These are phyloP conservation scores for Aspidapion aeneum DNA, from an alignment of 2,888 invertebrate genomes.

Conservation along the genomic window DNA sequence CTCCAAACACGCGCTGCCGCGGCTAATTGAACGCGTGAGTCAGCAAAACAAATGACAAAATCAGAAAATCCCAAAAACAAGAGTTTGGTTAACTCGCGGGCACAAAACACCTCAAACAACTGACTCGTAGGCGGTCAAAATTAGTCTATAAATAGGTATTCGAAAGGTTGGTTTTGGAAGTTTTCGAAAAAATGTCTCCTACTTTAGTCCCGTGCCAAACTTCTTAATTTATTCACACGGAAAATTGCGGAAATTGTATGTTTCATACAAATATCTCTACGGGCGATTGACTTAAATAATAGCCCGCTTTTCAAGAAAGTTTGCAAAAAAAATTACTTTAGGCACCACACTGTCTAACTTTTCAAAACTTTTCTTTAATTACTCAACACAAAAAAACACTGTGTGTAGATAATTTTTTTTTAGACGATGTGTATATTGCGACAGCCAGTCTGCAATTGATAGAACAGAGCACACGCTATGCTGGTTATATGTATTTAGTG, in stretches of 20 bases:
- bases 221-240: background rate
- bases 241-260: background rate
- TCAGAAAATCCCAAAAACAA: too few species aligned
- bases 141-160: background rate
- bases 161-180: background rate
- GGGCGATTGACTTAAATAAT: background rate
- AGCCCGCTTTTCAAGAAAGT: background rate
- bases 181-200: background rate
- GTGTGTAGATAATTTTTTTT: background rate
- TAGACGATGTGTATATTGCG: background rate
- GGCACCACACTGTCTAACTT: background rate
- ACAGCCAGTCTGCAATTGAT: background rate
- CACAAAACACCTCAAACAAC: background rate
- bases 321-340: background rate
- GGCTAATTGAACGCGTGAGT: background rate
- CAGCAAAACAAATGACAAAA: too few species aligned
- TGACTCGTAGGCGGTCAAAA: background rate
- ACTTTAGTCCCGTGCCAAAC: background rate
- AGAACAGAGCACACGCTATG: background rate
- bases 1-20: background rate
- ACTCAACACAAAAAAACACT: too few species aligned
- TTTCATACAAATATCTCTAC: background rate
- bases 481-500: background rate
- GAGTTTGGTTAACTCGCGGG: background rate
- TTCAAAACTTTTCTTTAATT: too few species aligned